A percentile compares a stretch with the other conserved stretches of the same genome.
phyloP scores from a whole-genome alignment of 1,140 invertebrate genomes.

The Drosophila funebris region DNA sequence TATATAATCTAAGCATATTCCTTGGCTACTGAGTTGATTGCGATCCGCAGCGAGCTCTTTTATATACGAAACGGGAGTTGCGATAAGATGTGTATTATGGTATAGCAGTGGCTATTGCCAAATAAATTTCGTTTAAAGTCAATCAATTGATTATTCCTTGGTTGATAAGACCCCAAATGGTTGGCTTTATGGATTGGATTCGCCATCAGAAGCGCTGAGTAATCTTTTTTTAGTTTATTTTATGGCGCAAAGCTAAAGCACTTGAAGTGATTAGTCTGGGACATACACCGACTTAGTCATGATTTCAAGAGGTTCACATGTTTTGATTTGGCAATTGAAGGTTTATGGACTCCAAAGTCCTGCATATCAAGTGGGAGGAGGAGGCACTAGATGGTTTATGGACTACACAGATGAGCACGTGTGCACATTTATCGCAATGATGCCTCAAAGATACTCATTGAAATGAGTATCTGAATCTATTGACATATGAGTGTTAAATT shows the following conservation, averaged over 20 bases:
- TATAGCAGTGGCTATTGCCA: neutral
- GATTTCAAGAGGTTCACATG: neutral
- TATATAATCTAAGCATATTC: neutral
- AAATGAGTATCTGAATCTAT: too few species aligned
- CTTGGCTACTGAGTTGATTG: neutral
- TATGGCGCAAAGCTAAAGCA: neutral
- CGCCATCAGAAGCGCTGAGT: neutral
- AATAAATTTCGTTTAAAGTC: neutral
- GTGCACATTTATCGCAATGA: too few species aligned
- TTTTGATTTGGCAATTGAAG: neutral
- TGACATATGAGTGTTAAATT: too few species aligned
- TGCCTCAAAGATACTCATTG: too few species aligned
- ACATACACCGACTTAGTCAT: neutral
- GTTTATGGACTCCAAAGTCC: too few species aligned
- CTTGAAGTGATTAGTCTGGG: neutral
- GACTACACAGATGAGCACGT: too few species aligned
- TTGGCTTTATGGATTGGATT: neutral
- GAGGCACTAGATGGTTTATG: too few species aligned
- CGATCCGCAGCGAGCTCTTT: neutral
- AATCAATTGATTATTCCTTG: neutral
- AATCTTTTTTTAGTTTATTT: neutral
- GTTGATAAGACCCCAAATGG: neutral
- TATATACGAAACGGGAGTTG: constrained; percentile 1
- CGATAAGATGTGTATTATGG: neutral
- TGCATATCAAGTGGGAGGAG: too few species aligned